Evolutionary conservation across 2,113 vertebrate genomes (phyloP), one percentile per base, ranked within the genome.

Genomic region (Tor tambroides): DNA sequence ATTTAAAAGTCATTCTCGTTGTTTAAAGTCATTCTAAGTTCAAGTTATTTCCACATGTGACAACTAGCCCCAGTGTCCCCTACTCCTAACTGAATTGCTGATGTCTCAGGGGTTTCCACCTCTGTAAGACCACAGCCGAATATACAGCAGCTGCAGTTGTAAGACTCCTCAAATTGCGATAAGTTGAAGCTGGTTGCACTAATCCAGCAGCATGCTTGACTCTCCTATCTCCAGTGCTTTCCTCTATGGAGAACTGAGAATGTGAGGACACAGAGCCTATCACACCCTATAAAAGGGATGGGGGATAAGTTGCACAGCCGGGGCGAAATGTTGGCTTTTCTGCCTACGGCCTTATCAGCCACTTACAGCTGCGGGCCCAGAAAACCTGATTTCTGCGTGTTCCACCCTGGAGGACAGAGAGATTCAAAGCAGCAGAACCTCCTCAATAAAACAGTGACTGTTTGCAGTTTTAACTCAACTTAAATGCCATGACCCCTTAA

Each of bases 331-430:
- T 87, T 79, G 72, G 81, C 38, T 76, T 85, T 71, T 84, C 82
- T 80, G 80, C 78, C 85, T 71, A 67, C 5, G 9, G 83, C 86
- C 87, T 88, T 91, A 91, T 91, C 90, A 89, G 84, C 79, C 63
- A 43, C 21, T 59, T 69, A 87, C 88, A 91, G 90, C 84, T 85
- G 88, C 74, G 78, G 41, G 65, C 46, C 54, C 51, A 88, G 61
- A 83, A 85, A 75, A 87, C 76, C 79, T 3, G 65, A 83, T 89
- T 89, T 77, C 77, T 63, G 86, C 65, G 21, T 86, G 80, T 79
- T 86, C 72, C 80, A 30, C 85, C 56, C 12, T 56, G 19, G 74
- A 79, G 74, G 41, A 83, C 65, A n/a, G 51, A 67, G 19, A 63
- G 80, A 69, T 41, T 59, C 38, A 63, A 38, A 77, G 59, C 61